Evolutionary conservation across 2,888 invertebrate genomes (phyloP).

Genomic region (Beris chalybata): DNA sequence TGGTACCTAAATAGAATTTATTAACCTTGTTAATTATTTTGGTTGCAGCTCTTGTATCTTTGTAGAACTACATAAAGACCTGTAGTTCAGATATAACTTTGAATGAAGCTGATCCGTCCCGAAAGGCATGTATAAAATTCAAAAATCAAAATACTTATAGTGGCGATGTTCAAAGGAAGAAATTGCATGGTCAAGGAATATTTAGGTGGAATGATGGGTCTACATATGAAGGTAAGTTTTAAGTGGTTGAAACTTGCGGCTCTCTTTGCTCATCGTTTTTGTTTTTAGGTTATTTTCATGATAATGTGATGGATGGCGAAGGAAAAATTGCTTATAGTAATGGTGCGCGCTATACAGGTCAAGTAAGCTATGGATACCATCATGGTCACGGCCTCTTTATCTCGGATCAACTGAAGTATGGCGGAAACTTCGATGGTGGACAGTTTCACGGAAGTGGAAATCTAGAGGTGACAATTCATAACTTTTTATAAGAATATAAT

Average conservation of each 20-base stretch:
- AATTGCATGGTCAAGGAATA: constrained; percentile 29
- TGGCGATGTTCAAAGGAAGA: constrained; percentile 14
- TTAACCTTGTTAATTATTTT: not conserved
- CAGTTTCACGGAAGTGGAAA: constrained; percentile 27
- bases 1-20: not conserved
- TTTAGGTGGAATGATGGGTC: constrained; percentile 27
- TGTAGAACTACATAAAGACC: not conserved
- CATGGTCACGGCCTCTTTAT: constrained; percentile 27
- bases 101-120: not conserved
- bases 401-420: constrained; percentile 22
- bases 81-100: constrained; percentile 5
- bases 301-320: constrained; percentile 22
- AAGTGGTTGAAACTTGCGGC: not conserved
- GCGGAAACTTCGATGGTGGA: constrained; percentile 23
- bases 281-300: constrained; percentile 25
- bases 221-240: constrained; percentile 22
- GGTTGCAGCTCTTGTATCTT: not conserved
- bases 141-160: constrained; percentile 30
- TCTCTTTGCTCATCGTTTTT: not conserved
- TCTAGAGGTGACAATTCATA: constrained; percentile 3
- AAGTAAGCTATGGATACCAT: constrained; percentile 22
- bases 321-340: constrained; percentile 16
- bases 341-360: constrained; percentile 18
- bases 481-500: not conserved
- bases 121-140: constrained; percentile 22